These are phyloP conservation scores for Podarcis cretensis DNA, from an alignment of 2,113 vertebrate species.

Conservation along the genomic window DNA sequence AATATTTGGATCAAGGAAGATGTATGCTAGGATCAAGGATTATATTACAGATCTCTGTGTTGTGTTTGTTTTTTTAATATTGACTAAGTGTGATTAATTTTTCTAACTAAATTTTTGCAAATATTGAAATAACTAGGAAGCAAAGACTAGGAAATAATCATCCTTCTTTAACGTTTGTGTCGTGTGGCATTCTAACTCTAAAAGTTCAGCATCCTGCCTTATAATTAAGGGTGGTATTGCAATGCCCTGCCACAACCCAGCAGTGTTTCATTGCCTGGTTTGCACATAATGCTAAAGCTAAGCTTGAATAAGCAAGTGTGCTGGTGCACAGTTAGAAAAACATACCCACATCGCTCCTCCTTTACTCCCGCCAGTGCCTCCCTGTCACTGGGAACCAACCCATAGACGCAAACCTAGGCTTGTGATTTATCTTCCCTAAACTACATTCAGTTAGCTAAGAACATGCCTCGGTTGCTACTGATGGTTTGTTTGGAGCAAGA, in stretches of 20 bases:
- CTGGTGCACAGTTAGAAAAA: too few relatives aligned
- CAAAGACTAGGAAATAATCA: background rate
- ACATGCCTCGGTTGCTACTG: too few relatives aligned
- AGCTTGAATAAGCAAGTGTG: too few relatives aligned
- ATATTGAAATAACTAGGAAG: background rate
- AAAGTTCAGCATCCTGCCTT: background rate
- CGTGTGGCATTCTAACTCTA: background rate
- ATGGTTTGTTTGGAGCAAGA: too few relatives aligned
- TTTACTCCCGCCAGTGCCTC: too few relatives aligned
- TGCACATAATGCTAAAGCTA: too few relatives aligned
- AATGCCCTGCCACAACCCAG: background rate
- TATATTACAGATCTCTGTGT: background rate
- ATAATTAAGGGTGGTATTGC: background rate
- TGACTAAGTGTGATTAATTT: background rate
- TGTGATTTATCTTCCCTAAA: too few relatives aligned
- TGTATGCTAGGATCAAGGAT: background rate
- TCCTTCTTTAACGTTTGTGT: background rate
- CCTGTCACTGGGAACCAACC: too few relatives aligned
- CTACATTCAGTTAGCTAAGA: too few relatives aligned
- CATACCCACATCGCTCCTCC: too few relatives aligned
- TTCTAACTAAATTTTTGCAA: background rate
- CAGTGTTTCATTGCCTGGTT: too few relatives aligned
- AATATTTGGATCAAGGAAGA: background rate
- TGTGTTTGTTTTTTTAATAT: background rate
- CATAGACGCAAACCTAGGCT: too few relatives aligned